Evolutionary conservation across 1,140 invertebrate genomes (phyloP), one percentile per base, ranked within the genome.

Genomic region (Listronotus oregonensis): DNA sequence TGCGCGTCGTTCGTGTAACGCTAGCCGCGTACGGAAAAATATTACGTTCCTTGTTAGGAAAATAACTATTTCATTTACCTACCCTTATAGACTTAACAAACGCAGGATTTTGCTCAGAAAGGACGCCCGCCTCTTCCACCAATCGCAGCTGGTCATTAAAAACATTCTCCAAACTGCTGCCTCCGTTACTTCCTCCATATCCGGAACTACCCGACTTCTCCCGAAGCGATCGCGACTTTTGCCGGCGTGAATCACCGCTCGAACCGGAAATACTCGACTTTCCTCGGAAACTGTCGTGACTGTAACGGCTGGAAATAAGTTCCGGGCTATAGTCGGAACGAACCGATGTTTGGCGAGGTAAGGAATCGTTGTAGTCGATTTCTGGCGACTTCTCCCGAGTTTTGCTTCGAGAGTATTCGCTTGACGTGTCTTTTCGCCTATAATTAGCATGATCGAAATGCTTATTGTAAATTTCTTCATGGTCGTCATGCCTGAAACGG

Each of bases 141-240:
- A 73, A 49, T 64, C 70, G 72, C 2, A 71, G 55, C 3, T 63
- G 56, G 10, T 73, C 75, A 0, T 56, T 40, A 47, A 71, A 74
- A 7, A 68, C 31, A 32, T 58, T 58, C 31, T 78, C 76, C 7
- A 62, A 43, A 57, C 58, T 67, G 61, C 67, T 76, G 15, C 65
- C 68, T 8, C 46, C 54, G 51, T 72, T 66, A 57, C 74, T 77
- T 40, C 74, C 75, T 6, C 73, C 74, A 57, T 78, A 79, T 1
- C 77, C 78, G 17, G 77, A 78, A 50, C 76, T 78, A 6, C 37
- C 64, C 12, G 74, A 75, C 71, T 72, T 78, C 12, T 68, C 69
- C 15, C 56, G 64, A 44, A 52, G 57, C 32, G 42, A 60, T 32
- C 11, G 59, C 47, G 57, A 54, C 7, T 42, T 27, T 50, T 64